Percentiles rank a stretch among this genome's conserved stretches.
phyloP scores from a whole-genome alignment of 2,797 vertebrate genomes.

The Micrastur ruficollis region DNA sequence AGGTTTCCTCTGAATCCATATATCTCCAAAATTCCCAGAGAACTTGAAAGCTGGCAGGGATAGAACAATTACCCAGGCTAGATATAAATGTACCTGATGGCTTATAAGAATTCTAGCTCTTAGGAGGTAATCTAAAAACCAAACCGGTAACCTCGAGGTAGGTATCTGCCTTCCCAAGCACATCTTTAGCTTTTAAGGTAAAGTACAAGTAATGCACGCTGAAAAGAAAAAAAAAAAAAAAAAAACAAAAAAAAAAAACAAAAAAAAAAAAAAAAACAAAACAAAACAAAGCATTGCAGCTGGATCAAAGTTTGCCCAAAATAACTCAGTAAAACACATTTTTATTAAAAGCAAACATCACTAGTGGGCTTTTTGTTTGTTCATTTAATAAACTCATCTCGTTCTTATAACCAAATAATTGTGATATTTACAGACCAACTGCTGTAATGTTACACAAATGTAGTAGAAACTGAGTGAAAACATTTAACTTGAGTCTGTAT shows the following conservation, averaged over 20 bases:
- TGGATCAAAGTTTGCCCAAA: neutral
- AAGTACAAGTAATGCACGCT: fast-evolving
- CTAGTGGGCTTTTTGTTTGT: fast-evolving
- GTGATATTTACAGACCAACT: neutral
- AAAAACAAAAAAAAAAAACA: neutral
- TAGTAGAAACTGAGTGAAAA: neutral
- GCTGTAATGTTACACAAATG: neutral
- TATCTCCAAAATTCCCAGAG: neutral
- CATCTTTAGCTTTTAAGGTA: neutral
- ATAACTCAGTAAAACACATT: neutral
- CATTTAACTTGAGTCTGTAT: neutral
- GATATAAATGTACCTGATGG: neutral
- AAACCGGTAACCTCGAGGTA: neutral
- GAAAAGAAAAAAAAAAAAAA: neutral
- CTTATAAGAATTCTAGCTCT: neutral
- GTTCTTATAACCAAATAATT: neutral
- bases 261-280: neutral
- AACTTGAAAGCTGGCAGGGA: neutral
- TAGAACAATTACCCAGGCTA: neutral
- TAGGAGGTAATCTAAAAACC: neutral
- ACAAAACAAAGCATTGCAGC: neutral
- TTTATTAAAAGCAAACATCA: neutral
- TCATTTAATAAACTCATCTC: neutral
- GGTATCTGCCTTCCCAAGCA: neutral
- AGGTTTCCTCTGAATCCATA: fast-evolving